Conservation (phyloP, 1,140 invertebrate genomes). For the Saxidomus purpurata region DNA sequence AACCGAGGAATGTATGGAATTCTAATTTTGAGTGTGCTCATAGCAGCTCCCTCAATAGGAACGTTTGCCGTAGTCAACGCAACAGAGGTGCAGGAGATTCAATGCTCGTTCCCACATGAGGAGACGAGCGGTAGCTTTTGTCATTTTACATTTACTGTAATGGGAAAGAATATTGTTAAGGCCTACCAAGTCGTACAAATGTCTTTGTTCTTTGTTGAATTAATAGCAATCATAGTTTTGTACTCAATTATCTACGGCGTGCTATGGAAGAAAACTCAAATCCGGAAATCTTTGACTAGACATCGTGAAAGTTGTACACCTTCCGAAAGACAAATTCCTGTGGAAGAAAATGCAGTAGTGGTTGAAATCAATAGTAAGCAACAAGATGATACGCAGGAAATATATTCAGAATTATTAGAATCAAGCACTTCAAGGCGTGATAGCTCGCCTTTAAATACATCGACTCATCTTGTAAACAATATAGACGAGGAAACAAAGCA, state of each 20-base stretch:
- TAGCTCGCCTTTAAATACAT: neutral
- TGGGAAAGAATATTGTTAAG: constrained; percentile 65
- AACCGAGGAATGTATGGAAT: constrained; percentile 75
- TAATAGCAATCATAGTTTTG: constrained; percentile 75
- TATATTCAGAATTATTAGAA: neutral
- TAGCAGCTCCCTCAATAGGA: constrained; percentile 73
- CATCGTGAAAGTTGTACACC: neutral
- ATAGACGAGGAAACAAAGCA: neutral
- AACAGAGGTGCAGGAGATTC: constrained; percentile 65
- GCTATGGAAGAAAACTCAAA: constrained; percentile 75
- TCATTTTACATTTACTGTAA: constrained; percentile 76
- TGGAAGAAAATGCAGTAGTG: neutral
- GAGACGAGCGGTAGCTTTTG: constrained; percentile 64
- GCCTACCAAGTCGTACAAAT: constrained; percentile 75
- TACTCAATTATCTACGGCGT: constrained; percentile 76
- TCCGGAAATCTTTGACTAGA: constrained; percentile 48
- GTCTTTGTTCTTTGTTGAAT: constrained; percentile 69
- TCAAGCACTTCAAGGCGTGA: neutral
- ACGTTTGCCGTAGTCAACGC: constrained; percentile 77
- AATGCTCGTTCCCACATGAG: constrained; percentile 70
- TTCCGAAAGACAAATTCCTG: neutral
- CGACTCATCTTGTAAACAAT: neutral
- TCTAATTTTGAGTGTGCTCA: constrained; percentile 65
- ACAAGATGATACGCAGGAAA: neutral
- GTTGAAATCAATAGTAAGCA: neutral